These are phyloP conservation scores for Hestina assimilis DNA, from an alignment of 1,140 invertebrate genomes.

Conservation along the genomic window DNA sequence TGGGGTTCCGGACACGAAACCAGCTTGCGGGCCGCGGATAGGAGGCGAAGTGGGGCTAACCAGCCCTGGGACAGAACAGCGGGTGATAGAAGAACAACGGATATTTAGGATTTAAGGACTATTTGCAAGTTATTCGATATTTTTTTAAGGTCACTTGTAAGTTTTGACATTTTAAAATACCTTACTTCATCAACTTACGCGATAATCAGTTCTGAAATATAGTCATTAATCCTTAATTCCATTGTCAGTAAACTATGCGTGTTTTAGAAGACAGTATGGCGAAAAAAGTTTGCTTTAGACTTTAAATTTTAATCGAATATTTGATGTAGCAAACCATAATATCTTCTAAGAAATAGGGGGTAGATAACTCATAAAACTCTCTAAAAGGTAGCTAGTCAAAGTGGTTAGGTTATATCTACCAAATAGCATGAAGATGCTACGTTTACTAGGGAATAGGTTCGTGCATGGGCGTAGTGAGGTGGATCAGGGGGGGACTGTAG, in stretches of 20 bases:
- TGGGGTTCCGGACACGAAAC: conserved; percentile 71
- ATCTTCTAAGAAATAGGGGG: not conserved
- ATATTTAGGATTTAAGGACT: not conserved
- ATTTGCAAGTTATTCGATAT: no score
- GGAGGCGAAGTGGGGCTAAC: conserved; percentile 53
- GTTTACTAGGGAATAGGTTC: not conserved
- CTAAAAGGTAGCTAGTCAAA: not conserved
- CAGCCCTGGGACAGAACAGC: conserved; percentile 46
- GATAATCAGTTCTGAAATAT: not conserved
- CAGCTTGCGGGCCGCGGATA: conserved; percentile 62
- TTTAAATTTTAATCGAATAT: no score
- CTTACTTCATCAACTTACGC: not conserved
- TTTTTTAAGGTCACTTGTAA: no score
- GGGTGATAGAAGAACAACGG: not conserved
- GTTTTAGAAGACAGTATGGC: not conserved
- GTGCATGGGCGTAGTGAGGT: no score
- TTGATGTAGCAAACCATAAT: not conserved
- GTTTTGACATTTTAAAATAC: no score
- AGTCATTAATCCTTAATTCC: not conserved
- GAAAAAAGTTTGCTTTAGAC: no score
- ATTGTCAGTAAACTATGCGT: not conserved
- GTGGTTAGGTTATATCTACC: not conserved
- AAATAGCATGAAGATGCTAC: not conserved
- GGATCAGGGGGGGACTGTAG: no score
- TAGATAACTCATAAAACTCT: not conserved